A percentile compares a stretch with the other conserved stretches of the same genome.
Conservation (phyloP, 1,140 invertebrate genomes). For the Xylocopa sonorina region DNA sequence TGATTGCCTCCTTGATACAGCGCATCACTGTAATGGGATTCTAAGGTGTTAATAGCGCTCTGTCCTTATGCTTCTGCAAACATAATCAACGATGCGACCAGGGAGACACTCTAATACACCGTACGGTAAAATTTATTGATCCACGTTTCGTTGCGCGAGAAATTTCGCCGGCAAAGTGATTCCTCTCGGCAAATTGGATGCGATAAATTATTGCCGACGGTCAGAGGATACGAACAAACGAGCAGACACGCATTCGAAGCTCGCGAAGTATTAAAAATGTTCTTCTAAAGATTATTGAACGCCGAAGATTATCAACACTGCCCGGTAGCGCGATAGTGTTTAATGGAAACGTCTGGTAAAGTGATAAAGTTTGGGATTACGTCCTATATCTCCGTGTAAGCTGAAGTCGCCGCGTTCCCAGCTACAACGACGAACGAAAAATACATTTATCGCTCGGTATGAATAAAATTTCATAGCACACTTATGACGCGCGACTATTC, state of each 20-base stretch:
- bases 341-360: neutral
- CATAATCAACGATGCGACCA: constrained; percentile 33
- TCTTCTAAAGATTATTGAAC: too few relatives aligned
- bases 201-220: neutral
- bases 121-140: constrained; percentile 4
- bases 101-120: neutral
- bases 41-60: constrained; percentile 41
- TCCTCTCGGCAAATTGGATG: neutral
- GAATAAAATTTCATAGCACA: neutral
- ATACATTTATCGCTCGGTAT: neutral
- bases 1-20: constrained; percentile 35
- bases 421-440: neutral
- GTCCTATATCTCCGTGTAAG: too few relatives aligned
- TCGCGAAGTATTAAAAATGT: neutral
- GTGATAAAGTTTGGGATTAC: neutral
- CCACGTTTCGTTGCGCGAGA: neutral
- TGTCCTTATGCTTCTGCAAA: constrained; percentile 46
- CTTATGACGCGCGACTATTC: too few relatives aligned
- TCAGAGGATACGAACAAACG: neutral
- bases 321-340: too few relatives aligned
- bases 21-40: constrained; percentile 33
- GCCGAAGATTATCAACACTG: too few relatives aligned
- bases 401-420: neutral
- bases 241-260: neutral
- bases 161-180: neutral